Percentiles rank a stretch among this genome's conserved stretches.
phyloP scores from a whole-genome alignment of 2,113 vertebrate species.

The Rhea americana region DNA sequence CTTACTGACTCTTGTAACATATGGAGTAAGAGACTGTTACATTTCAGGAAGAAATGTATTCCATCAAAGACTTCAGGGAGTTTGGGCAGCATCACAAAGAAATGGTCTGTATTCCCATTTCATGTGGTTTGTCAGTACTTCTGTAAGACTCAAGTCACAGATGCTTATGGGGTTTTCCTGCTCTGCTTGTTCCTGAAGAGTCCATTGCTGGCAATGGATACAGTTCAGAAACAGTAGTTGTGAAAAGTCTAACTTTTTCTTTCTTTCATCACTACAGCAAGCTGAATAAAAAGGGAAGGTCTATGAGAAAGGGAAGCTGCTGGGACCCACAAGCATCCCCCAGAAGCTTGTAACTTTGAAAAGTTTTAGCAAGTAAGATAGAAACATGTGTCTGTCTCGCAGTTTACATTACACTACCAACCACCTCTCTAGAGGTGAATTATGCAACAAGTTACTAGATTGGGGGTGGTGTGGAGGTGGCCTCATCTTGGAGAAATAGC shows the following conservation, averaged over 20 bases:
- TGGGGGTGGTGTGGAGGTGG: background rate
- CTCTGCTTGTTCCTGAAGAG: constrained; percentile 17
- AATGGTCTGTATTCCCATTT: constrained; percentile 7
- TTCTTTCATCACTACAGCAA: constrained; percentile 3
- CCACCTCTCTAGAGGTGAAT: constrained; percentile 33
- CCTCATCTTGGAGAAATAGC: background rate
- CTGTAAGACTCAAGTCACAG: background rate
- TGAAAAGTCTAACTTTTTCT: background rate
- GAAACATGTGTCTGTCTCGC: background rate
- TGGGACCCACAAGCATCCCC: background rate
- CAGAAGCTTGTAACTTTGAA: background rate
- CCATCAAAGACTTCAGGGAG: constrained; percentile 34
- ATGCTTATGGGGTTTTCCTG: background rate
- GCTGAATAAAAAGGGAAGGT: constrained; percentile 51
- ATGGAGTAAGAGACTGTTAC: constrained; percentile 55
- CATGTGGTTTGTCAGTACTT: background rate
- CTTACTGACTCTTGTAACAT: constrained; percentile 44
- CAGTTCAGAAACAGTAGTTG: background rate
- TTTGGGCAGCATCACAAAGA: background rate
- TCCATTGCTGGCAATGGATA: constrained; percentile 66
- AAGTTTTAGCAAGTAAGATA: background rate
- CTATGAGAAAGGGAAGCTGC: constrained; percentile 48
- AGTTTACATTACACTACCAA: constrained; percentile 44
- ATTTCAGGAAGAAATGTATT: constrained; percentile 30
- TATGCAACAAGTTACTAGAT: background rate